Evolutionary conservation across 2,888 invertebrate genomes (phyloP), one percentile per base, ranked within the genome.

Genomic region (Athetis lepigone): DNA sequence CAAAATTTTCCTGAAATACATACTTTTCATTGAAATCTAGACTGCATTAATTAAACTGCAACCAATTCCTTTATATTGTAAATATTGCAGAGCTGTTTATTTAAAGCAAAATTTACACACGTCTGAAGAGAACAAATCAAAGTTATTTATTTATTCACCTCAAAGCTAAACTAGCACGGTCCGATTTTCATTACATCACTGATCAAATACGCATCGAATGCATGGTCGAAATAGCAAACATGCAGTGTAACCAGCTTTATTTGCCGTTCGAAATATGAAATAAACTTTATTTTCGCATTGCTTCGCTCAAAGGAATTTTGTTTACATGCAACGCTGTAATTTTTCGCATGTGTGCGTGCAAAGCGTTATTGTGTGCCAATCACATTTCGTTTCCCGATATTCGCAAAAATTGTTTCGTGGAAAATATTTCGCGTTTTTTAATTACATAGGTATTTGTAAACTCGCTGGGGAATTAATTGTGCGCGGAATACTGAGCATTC

Each of bases 381-480:
- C 27, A 19, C 4, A 4, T 25, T 27, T 7, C 2, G 4, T 25
- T 27, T n/a, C 1, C 23, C 25, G 6, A 59, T 23, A 36, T 16
- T 2, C 9, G 29, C 18, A 45, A 13, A 21, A 43, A 45, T 13
- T 29, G 1, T 23, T 47, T 29, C n/a, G 29, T 33, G 37, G 5
- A 65, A 68, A 47, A 47, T 47, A 19, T 49, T 59, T n/a, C n/a
- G 42, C 40, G 36, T 11, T 42, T 47, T 65, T 58, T 59, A 65
- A 69, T 49, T 69, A 37, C 23, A 47, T 37, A 21, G 19, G 5
- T 42, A 47, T 47, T 47, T 69, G 21, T 13, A 23, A 43, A 42
- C 45, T 5, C 6, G 2, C 58, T 7, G 8, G 16, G 7, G 8
- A 49, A 37, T 43, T 37, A 11, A 64, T 49, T 43, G 23, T 13